Evolutionary conservation across 2,797 vertebrate species (phyloP).

Genomic region (Sphenopsis melanotis): DNA sequence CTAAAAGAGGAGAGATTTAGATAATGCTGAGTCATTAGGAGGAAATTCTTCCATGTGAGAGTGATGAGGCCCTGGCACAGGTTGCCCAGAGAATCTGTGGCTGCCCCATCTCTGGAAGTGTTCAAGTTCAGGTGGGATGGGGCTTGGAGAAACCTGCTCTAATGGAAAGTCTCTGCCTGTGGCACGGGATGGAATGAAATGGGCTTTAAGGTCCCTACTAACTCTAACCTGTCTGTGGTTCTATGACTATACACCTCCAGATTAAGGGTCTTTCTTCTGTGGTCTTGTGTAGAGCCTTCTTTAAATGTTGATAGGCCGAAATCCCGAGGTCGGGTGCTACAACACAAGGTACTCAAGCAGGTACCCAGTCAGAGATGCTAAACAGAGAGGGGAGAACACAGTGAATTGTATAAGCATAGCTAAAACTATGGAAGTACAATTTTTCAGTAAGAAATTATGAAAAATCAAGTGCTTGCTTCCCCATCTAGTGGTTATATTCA

Average conservation of each 20-base stretch:
- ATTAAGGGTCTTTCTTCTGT: neutral
- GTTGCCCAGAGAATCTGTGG: neutral
- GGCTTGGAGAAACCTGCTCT: neutral
- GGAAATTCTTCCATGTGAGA: neutral
- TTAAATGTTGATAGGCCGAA: neutral
- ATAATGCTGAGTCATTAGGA: neutral
- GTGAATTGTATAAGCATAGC: neutral
- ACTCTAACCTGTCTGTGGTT: neutral
- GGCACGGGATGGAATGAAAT: neutral
- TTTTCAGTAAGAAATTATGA: neutral
- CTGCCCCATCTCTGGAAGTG: neutral
- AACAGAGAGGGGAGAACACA: neutral
- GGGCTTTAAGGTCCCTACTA: neutral
- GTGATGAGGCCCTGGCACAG: neutral
- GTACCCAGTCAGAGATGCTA: neutral
- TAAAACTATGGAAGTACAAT: neutral
- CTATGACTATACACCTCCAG: neutral
- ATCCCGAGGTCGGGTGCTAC: neutral
- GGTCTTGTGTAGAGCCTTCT: neutral
- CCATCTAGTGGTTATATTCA: slow-evolving; percentile 15
- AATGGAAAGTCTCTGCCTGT: neutral
- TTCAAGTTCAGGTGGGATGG: neutral
- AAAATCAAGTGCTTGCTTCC: neutral
- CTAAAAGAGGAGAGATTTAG: neutral
- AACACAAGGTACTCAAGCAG: neutral